Evolutionary conservation across 2,888 invertebrate genomes (phyloP), one percentile per base, ranked within the genome.

Genomic region (Lasioglossum malachurum): DNA sequence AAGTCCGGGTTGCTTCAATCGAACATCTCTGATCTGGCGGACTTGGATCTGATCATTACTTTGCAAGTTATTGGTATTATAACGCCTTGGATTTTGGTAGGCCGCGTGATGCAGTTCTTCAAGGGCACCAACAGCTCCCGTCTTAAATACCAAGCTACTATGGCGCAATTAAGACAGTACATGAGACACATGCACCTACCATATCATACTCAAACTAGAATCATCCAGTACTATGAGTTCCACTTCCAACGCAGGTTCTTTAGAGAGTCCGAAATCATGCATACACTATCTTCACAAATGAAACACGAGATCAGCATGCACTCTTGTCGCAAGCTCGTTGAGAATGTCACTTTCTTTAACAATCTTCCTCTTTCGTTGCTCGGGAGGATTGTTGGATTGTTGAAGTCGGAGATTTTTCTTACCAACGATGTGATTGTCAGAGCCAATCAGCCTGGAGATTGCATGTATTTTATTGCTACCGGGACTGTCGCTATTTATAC

Each of bases 401-500:
- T 96, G 12, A 94, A 93, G 44, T 95, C 96, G 0, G 96, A 96
- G 92, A 95, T 96, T 38, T 96, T 96, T 88, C 91, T 96, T 49
- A 95, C 96, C 1, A 96, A 96, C 85, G 96, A 96, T 88, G 95
- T 96, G 2, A 96, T 96, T 64, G 95, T 96, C 0, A 94, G 95
- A 83, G 96, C 95, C 1, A 95, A 96, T 86, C 96, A 96, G 10
- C 91, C 94, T 1, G 96, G 96, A 0, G 95, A 96, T 82, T 96
- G 96, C 78, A 96, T 96, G 96, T 96, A 96, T 90, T 96, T 96
- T 89, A 96, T 96, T 82, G 96, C 96, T 2, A 95, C 94, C 27
- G 96, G 96, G 5, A 96, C 96, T 0, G 96, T 96, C 1, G 96
- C 96, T 0, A 95, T 96, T 79, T 96, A 96, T 87, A 96, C 96